Base-by-base conservation (phyloP, 2,888 invertebrate genomes). In the Tetrapedia diversipes region DNA sequence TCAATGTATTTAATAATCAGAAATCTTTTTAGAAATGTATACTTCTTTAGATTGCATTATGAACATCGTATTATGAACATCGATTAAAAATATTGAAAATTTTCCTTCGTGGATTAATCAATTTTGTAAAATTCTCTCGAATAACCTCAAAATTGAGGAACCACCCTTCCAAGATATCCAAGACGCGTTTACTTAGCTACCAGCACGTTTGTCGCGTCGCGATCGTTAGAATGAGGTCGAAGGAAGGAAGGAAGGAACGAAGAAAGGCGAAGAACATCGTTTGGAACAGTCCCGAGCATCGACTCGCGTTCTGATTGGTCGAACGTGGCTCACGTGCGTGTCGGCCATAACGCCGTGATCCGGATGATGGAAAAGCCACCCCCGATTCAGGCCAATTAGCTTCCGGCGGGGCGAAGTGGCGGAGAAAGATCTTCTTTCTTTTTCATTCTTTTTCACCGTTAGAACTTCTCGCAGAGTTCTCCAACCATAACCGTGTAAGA, bases 321-420 rank as follows among this genome's bases (percentile, higher is more conserved):
- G 77, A 11, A 11, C 45, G 11, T 37, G 51, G 77, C 74, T 84
- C 79, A 84, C 84, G 85, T 84, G 84, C 84, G 51, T 76, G 82
- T 79, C 84, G 79, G 84, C 84, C 82, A 84, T 84, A 84, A 84
- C 81, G 79, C 84, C 82, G 73, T 71, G 79, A 79, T 82, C 84
- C 82, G 84, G 84, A 84, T 84, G 84, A 84, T 84, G 82, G 82
- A 84, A 84, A 84, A 84, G 84, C 85, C 82, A 84, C 84, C 84
- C 84, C 77, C 82, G 85, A 84, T 80, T 79, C 85, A 84, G 79
- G 73, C 84, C 84, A 84, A 84, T 84, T 84, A 84, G 79, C 81
- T 84, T 84, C 84, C 84, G 84, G 84, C 75, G 84, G 74, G 73
- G 85, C 82, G 81, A 66, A 84, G 85, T 82, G 85, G 75, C 84